Evolutionary conservation across 2,113 vertebrate genomes (phyloP).

Genomic region (Tetrax tetrax): DNA sequence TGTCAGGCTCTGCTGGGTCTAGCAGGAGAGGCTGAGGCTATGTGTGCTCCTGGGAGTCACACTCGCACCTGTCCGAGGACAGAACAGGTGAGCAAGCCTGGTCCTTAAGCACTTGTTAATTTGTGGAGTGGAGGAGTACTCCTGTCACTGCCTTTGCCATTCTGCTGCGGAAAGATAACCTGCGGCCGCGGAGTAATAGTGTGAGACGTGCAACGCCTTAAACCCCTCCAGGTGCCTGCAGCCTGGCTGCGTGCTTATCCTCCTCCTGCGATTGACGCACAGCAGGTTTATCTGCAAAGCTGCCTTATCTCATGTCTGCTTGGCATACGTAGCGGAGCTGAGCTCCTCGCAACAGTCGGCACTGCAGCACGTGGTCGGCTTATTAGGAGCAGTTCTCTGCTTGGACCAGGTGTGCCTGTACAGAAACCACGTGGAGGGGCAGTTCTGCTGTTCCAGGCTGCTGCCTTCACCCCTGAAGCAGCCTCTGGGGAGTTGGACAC

Average conservation of each 20-base stretch:
- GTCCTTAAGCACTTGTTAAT: neutral
- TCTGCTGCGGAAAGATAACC: neutral
- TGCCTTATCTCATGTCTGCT: neutral
- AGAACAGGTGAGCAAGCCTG: neutral
- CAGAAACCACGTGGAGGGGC: neutral
- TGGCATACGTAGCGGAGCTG: neutral
- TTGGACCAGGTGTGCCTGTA: neutral
- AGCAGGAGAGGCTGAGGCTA: neutral
- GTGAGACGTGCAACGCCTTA: neutral
- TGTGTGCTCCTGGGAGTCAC: neutral
- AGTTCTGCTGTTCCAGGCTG: neutral
- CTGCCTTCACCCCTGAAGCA: neutral
- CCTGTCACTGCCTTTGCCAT: neutral
- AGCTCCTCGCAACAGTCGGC: neutral
- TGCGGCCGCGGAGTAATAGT: neutral
- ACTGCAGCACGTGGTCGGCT: accelerated
- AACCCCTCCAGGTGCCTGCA: neutral
- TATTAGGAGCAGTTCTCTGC: neutral
- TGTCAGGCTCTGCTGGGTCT: neutral
- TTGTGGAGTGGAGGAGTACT: neutral
- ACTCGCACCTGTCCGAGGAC: neutral
- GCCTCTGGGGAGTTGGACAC: neutral
- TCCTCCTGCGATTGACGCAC: neutral
- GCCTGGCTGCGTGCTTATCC: neutral
- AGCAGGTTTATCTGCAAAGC: neutral